Conservation (phyloP, 2,797 vertebrate genomes). For the Eospalax fontanierii region DNA sequence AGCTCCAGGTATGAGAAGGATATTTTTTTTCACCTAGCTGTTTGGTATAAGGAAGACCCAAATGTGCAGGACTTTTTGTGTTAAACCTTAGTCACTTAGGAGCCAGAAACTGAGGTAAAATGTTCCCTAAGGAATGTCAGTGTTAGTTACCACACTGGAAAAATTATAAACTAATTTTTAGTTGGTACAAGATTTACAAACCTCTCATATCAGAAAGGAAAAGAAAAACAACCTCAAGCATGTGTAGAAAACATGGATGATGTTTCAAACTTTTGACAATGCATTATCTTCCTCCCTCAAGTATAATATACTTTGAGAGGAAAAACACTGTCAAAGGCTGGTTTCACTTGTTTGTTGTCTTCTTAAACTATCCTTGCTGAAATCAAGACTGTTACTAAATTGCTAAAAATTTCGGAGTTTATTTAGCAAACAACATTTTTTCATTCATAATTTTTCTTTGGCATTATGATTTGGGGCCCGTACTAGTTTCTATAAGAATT, state of each 20-base stretch:
- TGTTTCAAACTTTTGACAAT: not conserved
- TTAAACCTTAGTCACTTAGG: not conserved
- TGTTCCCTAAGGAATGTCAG: not conserved
- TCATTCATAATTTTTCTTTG: slow-evolving; percentile 19
- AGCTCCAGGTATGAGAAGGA: not conserved
- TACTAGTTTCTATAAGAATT: slow-evolving; percentile 32
- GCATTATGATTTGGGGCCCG: slow-evolving; percentile 45
- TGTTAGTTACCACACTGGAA: not conserved
- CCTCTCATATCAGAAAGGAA: not conserved
- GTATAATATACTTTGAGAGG: not conserved
- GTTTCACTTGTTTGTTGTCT: slow-evolving; percentile 50
- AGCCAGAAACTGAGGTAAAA: not conserved
- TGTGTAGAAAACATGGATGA: not conserved
- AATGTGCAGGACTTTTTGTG: not conserved
- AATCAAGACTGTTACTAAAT: not conserved
- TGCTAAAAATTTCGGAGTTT: slow-evolving; percentile 23
- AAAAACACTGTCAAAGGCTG: not conserved
- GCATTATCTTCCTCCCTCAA: not conserved
- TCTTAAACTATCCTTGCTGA: not conserved
- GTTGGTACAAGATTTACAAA: not conserved
- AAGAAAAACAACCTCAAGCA: not conserved
- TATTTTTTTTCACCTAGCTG: not conserved
- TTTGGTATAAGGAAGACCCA: not conserved
- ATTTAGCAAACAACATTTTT: not conserved
- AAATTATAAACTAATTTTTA: not conserved